phyloP scores from a whole-genome alignment of 2,113 vertebrate species.

The Castor canadensis region DNA sequence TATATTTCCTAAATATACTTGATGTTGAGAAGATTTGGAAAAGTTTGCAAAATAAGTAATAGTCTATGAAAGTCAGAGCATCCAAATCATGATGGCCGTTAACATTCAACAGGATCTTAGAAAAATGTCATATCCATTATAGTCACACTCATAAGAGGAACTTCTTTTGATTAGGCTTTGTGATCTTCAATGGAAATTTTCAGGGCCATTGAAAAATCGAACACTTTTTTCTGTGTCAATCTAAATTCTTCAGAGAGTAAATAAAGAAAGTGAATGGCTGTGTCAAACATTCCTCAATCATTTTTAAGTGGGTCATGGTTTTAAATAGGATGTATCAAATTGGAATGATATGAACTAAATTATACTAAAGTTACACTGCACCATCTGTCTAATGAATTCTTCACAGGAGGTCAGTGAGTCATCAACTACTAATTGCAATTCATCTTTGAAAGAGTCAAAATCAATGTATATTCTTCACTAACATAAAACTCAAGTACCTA shows the following conservation, averaged over 20 bases:
- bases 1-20: constrained; percentile 11
- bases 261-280: constrained; percentile 65
- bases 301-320: constrained; percentile 76
- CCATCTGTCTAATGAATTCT: constrained; percentile 68
- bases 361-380: constrained; percentile 51
- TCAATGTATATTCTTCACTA: constrained; percentile 12
- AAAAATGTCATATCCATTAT: neutral
- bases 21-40: neutral
- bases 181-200: constrained; percentile 64
- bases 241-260: constrained; percentile 60
- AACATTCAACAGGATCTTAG: neutral
- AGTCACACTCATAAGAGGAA: constrained; percentile 25
- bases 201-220: constrained; percentile 59
- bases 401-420: constrained; percentile 48
- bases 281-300: constrained; percentile 70
- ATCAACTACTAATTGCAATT: constrained; percentile 60
- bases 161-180: constrained; percentile 54
- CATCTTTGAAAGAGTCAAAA: constrained; percentile 48
- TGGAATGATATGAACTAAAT: constrained; percentile 69
- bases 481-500: neutral
- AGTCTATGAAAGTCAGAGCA: neutral
- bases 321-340: constrained; percentile 73
- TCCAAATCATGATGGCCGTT: neutral
- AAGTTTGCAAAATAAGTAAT: neutral
- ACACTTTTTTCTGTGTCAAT: constrained; percentile 66